A percentile compares a stretch with the other conserved stretches of the same genome.
phyloP scores from a whole-genome alignment of 1,140 invertebrate genomes.

The Caenorhabditis inopinata region DNA sequence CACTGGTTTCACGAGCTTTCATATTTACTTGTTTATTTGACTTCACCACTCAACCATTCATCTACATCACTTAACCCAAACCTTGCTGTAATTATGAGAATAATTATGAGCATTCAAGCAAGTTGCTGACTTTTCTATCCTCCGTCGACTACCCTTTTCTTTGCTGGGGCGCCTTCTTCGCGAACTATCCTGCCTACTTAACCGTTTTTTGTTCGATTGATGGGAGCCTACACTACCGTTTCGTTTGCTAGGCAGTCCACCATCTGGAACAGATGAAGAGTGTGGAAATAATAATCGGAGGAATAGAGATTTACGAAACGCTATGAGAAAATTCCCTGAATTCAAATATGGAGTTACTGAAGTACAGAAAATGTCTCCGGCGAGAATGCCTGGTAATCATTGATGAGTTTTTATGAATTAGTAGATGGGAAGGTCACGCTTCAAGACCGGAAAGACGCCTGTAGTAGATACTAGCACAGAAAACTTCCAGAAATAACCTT shows the following conservation, averaged over 20 bases:
- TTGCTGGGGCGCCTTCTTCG: background rate
- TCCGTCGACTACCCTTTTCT: background rate
- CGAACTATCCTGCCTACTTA: background rate
- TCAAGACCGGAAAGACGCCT: too few relatives aligned
- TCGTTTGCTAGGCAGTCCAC: background rate
- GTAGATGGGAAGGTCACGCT: too few relatives aligned
- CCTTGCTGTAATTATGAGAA: background rate
- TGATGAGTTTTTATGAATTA: too few relatives aligned
- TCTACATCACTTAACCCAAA: background rate
- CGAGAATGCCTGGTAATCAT: too few relatives aligned
- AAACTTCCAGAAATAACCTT: background rate
- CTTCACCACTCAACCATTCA: too few relatives aligned
- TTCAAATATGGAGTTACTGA: too few relatives aligned
- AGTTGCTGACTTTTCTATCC: slow-evolving; percentile 10
- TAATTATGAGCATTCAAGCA: background rate
- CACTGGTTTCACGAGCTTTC: too few relatives aligned
- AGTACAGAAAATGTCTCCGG: too few relatives aligned
- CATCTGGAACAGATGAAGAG: background rate
- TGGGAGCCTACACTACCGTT: background rate
- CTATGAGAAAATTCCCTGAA: too few relatives aligned
- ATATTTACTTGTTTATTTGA: too few relatives aligned
- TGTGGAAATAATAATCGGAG: too few relatives aligned
- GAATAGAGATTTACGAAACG: too few relatives aligned
- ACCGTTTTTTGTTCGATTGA: background rate
- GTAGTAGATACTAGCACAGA: background rate